Percentiles rank a stretch among this genome's conserved stretches.
Conservation (phyloP, 2,888 invertebrate species). For the Griposia aprilina region DNA sequence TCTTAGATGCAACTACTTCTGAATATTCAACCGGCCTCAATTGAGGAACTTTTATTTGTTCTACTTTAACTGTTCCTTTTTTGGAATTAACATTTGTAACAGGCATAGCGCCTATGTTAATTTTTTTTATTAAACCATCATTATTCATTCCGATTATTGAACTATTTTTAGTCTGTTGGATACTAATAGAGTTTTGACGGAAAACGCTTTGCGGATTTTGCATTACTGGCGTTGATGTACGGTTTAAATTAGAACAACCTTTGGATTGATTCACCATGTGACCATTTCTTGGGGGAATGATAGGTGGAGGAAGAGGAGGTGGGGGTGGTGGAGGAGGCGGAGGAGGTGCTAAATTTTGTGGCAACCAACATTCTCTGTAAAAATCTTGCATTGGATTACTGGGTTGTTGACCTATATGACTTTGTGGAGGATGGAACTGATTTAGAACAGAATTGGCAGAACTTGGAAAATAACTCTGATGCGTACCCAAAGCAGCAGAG, state of each 20-base stretch:
- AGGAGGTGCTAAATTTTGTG: conserved; percentile 11
- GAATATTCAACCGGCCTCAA: neutral
- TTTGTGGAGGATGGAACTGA: neutral
- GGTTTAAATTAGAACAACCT: conserved; percentile 7
- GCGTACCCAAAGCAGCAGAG: conserved; percentile 19
- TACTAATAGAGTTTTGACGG: neutral
- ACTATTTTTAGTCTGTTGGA: conserved; percentile 3
- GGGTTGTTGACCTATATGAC: conserved; percentile 1
- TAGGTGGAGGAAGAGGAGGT: neutral
- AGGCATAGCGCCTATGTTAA: conserved; percentile 45
- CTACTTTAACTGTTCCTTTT: neutral
- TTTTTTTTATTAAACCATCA: conserved; percentile 64
- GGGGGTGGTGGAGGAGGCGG: conserved; percentile 3
- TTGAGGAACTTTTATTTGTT: conserved; percentile 12
- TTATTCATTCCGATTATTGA: conserved; percentile 63
- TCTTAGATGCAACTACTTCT: conserved; percentile 61
- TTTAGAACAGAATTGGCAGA: conserved; percentile 10
- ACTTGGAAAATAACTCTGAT: conserved; percentile 17
- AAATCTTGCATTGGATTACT: conserved; percentile 14
- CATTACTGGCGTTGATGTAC: neutral
- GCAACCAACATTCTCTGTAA: conserved; percentile 33
- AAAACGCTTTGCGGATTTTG: conserved; percentile 2
- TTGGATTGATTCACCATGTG: neutral
- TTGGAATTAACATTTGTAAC: neutral
- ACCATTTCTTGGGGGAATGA: neutral